phyloP scores from a whole-genome alignment of 2,113 vertebrate species.

The Phalacrocorax pelagicus region DNA sequence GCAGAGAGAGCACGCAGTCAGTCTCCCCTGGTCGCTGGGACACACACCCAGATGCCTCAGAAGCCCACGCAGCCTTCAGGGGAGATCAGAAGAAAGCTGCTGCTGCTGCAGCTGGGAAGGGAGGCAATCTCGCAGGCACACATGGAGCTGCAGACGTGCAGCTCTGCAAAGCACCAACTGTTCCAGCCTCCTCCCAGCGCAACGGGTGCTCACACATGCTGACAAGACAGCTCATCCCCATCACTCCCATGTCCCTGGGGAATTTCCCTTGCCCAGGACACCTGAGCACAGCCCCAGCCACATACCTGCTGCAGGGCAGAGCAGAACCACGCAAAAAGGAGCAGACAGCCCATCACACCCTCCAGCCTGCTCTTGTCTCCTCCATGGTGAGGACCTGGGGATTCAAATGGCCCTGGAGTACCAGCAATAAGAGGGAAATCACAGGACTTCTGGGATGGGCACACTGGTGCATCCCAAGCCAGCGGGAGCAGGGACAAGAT shows the following conservation, averaged over 20 bases:
- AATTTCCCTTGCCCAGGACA: neutral
- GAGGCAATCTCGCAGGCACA: neutral
- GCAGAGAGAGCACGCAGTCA: neutral
- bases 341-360: neutral
- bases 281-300: neutral
- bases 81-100: neutral
- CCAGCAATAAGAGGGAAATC: neutral
- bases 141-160: neutral
- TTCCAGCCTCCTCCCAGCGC: neutral
- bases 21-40: rapidly evolving
- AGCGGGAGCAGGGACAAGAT: rapidly evolving
- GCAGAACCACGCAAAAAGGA: neutral
- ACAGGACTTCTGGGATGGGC: neutral
- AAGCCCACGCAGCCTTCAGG: neutral
- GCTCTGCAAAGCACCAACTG: neutral
- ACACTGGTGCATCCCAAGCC: neutral
- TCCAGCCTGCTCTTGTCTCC: neutral
- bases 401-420: neutral
- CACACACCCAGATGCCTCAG: neutral
- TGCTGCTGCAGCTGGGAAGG: neutral
- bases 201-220: rapidly evolving
- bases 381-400: neutral
- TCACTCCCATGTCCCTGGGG: neutral
- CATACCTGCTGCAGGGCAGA: neutral
- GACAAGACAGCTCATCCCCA: neutral